Percentiles rank a stretch among this genome's conserved stretches.
These are phyloP conservation scores for Chascanopsetta lugubris DNA, from an alignment of 2,113 vertebrate species.

Conservation along the genomic window DNA sequence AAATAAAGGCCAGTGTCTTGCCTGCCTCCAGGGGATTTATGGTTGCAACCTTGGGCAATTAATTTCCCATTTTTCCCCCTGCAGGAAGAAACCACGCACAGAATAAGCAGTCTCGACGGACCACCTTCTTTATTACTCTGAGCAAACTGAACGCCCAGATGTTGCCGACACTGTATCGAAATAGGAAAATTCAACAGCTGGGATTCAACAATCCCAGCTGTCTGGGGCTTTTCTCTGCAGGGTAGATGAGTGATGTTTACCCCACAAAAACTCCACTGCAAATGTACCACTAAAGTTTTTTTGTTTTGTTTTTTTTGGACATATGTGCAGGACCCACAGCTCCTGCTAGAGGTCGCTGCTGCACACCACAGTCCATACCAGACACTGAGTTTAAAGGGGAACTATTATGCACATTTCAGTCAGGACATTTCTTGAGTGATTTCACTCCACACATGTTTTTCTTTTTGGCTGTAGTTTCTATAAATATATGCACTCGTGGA, in stretches of 20 bases:
- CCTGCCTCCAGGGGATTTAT: conserved; percentile 48
- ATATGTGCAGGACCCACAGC: too few relatives aligned
- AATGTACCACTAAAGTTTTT: too few relatives aligned
- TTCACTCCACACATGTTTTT: too few relatives aligned
- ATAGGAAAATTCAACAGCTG: neutral
- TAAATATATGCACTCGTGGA: too few relatives aligned
- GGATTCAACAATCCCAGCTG: conserved; percentile 1
- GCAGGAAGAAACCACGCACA: conserved; percentile 21
- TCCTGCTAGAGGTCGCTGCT: too few relatives aligned
- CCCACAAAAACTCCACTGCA: too few relatives aligned
- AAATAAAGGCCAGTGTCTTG: conserved; percentile 29
- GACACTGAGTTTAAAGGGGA: too few relatives aligned
- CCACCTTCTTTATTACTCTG: conserved; percentile 40
- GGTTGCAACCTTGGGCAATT: conserved; percentile 50
- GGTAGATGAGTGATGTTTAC: neutral
- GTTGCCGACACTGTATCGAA: conserved; percentile 31
- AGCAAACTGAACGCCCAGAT: conserved; percentile 50
- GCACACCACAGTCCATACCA: too few relatives aligned
- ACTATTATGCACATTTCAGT: too few relatives aligned
- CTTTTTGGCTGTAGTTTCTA: too few relatives aligned
- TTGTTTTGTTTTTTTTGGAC: too few relatives aligned
- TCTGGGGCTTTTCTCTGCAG: neutral
- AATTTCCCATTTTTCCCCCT: conserved; percentile 40
- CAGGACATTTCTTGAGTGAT: too few relatives aligned
- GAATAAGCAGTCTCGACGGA: conserved; percentile 46